phyloP scores from a whole-genome alignment of 2,113 vertebrate species.

The Meleagris gallopavo region DNA sequence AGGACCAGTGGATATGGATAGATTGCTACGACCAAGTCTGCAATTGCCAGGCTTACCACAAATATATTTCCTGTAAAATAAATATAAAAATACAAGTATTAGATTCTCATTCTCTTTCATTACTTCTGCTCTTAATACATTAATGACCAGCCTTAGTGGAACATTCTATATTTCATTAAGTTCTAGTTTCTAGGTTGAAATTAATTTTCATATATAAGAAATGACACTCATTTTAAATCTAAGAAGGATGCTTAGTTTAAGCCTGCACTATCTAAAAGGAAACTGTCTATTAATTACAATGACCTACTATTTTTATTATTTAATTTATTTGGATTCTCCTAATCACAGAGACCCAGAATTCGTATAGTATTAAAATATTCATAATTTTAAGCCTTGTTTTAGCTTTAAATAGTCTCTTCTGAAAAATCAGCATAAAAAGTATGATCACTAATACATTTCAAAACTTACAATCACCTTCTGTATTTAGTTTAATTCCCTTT shows the following conservation, averaged over 20 bases:
- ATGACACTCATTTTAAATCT: neutral
- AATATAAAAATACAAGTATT: slow-evolving; percentile 65
- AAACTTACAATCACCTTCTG: neutral
- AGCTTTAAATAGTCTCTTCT: neutral
- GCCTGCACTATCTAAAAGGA: neutral
- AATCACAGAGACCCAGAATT: neutral
- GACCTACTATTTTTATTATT: neutral
- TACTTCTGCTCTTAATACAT: neutral
- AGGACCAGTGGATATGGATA: slow-evolving; percentile 95
- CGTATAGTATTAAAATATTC: neutral
- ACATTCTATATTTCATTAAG: neutral
- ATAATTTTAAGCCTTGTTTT: neutral
- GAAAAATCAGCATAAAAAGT: neutral
- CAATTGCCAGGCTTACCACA: slow-evolving; percentile 91
- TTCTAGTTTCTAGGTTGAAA: neutral
- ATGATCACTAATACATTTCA: neutral
- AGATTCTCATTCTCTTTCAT: slow-evolving; percentile 27
- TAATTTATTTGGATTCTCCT: neutral
- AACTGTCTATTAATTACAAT: neutral
- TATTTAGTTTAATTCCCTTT: neutral
- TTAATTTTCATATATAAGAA: neutral
- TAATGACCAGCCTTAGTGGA: neutral
- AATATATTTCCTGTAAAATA: slow-evolving; percentile 89
- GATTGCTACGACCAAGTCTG: slow-evolving; percentile 94
- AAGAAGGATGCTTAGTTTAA: neutral